Evolutionary conservation across 2,888 invertebrate species (phyloP).

Genomic region (Nineta flava): DNA sequence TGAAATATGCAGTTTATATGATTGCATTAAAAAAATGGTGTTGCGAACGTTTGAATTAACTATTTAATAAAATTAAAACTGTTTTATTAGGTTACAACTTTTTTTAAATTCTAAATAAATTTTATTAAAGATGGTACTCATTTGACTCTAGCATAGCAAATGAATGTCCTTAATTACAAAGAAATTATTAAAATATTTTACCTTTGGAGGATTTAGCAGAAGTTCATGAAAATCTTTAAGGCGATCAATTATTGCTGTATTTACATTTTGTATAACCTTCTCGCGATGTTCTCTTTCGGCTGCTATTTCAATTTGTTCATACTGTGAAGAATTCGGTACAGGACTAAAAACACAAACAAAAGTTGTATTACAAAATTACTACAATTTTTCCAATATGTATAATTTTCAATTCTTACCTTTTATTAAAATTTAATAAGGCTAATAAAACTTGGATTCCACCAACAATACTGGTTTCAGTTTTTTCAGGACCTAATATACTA

Average conservation of each 20-base stretch:
- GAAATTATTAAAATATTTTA: too few relatives aligned
- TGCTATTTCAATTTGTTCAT: constrained; percentile 21
- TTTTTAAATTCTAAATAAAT: too few relatives aligned
- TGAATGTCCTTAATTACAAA: too few relatives aligned
- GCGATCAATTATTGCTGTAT: constrained; percentile 44
- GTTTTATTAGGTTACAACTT: too few relatives aligned
- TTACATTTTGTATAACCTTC: constrained; percentile 42
- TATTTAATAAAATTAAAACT: too few relatives aligned
- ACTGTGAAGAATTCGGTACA: not conserved
- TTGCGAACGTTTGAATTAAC: too few relatives aligned
- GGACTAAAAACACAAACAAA: not conserved
- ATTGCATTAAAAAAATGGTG: too few relatives aligned
- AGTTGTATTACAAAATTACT: not conserved
- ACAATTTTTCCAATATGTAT: too few relatives aligned
- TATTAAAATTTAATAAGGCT: constrained; percentile 43
- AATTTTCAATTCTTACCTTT: constrained; percentile 16
- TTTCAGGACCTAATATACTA: constrained; percentile 53
- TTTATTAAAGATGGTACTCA: too few relatives aligned
- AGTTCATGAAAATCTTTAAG: constrained; percentile 54
- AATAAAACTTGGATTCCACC: constrained; percentile 68
- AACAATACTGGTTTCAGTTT: constrained; percentile 54
- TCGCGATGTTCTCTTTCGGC: constrained; percentile 39
- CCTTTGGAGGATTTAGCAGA: constrained; percentile 52
- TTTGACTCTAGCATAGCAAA: too few relatives aligned
- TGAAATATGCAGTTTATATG: too few relatives aligned